These are phyloP conservation scores for Arctopsyche grandis DNA, from an alignment of 1,140 invertebrate genomes.

Conservation along the genomic window DNA sequence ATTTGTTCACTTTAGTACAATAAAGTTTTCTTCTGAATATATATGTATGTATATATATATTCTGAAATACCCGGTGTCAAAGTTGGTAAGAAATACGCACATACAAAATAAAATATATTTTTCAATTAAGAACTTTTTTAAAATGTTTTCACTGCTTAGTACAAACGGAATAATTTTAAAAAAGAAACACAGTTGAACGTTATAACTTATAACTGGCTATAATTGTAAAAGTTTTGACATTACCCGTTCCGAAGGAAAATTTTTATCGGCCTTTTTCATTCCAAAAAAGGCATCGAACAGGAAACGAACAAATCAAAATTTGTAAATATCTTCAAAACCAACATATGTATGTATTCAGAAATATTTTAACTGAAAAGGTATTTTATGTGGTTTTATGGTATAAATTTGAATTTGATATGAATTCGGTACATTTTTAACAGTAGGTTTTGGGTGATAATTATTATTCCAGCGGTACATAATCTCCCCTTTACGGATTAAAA, in stretches of 20 bases:
- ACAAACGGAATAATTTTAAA: too few relatives aligned
- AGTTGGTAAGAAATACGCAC: not conserved
- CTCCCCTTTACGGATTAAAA: not conserved
- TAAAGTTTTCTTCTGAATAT: too few relatives aligned
- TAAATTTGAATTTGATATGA: not conserved
- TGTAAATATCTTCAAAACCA: too few relatives aligned
- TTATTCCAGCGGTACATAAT: not conserved
- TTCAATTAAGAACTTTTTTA: too few relatives aligned
- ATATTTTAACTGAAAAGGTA: too few relatives aligned
- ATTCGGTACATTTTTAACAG: not conserved
- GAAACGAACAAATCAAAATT: not conserved
- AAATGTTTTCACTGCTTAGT: too few relatives aligned
- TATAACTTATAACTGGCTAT: constrained; percentile 47
- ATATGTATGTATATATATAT: too few relatives aligned
- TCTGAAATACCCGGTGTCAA: too few relatives aligned
- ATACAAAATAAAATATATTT: constrained; percentile 27
- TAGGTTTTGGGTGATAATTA: not conserved
- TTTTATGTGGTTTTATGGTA: too few relatives aligned
- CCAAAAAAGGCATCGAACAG: not conserved
- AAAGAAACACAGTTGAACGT: constrained; percentile 40
- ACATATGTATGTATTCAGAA: too few relatives aligned
- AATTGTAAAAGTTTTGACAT: constrained; percentile 49
- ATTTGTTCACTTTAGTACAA: too few relatives aligned
- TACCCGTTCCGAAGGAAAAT: constrained; percentile 17
- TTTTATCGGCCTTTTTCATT: not conserved